phyloP scores from a whole-genome alignment of 2,113 vertebrate species.

The Peromyscus leucopus region DNA sequence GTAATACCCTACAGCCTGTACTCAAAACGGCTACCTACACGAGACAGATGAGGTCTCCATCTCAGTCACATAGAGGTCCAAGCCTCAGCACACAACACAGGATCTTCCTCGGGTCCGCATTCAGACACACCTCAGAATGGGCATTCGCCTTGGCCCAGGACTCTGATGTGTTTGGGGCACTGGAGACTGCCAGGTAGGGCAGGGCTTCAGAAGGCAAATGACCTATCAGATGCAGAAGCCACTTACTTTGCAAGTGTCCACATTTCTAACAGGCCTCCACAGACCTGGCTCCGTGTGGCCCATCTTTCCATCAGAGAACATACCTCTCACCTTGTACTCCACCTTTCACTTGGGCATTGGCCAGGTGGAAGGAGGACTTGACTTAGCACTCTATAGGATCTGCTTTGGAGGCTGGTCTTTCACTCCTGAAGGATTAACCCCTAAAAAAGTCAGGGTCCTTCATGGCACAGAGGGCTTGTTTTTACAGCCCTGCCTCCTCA shows the following conservation, averaged over 20 bases:
- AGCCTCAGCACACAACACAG: neutral
- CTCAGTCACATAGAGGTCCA: neutral
- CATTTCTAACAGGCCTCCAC: neutral
- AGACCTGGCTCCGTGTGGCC: neutral
- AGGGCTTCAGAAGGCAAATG: neutral
- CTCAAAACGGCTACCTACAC: neutral
- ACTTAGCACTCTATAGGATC: neutral
- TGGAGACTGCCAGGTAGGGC: neutral
- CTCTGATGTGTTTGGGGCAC: rapidly evolving
- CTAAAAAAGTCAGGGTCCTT: neutral
- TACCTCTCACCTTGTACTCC: neutral
- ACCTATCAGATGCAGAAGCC: neutral
- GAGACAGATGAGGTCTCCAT: neutral
- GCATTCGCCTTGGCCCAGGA: too few species aligned
- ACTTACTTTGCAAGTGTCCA: neutral
- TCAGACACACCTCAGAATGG: neutral
- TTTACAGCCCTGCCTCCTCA: neutral
- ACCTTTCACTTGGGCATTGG: neutral
- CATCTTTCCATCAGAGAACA: neutral
- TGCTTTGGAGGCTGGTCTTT: neutral
- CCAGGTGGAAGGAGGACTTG: neutral
- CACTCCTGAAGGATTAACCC: neutral
- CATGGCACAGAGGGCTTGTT: neutral
- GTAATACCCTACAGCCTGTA: neutral
- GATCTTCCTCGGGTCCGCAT: neutral